These are phyloP conservation scores for Sphaeridia pumilis DNA, from an alignment of 2,888 invertebrate species.

Conservation along the genomic window DNA sequence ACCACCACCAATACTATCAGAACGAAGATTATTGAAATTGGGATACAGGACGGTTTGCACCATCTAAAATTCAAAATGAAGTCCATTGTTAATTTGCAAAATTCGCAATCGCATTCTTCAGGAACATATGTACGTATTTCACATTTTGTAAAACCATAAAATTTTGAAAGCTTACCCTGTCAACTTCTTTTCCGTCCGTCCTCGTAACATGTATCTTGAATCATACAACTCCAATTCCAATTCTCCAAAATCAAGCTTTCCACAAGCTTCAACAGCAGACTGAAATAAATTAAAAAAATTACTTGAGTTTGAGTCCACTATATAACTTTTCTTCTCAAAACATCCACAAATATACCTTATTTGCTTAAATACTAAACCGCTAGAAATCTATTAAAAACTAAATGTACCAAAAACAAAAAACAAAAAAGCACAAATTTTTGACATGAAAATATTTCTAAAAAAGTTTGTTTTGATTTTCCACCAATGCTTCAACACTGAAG, in stretches of 20 bases:
- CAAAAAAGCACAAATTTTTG: too few relatives aligned
- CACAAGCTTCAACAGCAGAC: constrained; percentile 31
- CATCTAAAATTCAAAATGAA: constrained; percentile 40
- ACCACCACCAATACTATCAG: constrained; percentile 32
- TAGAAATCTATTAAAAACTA: too few relatives aligned
- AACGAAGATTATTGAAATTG: constrained; percentile 32
- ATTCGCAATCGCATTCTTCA: background rate
- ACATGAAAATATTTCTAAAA: too few relatives aligned
- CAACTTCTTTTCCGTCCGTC: constrained; percentile 26
- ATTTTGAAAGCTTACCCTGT: constrained; percentile 18
- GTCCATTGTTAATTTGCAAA: background rate
- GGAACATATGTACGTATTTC: background rate
- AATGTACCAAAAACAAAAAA: too few relatives aligned
- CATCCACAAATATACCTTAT: too few relatives aligned
- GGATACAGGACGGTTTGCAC: constrained; percentile 63
- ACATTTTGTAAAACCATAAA: background rate
- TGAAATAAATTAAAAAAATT: constrained; percentile 12
- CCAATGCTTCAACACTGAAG: too few relatives aligned
- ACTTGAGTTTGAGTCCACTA: background rate
- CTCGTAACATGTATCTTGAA: constrained; percentile 59
- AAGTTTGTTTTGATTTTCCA: too few relatives aligned
- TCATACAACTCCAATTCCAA: constrained; percentile 67
- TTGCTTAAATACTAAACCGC: too few relatives aligned
- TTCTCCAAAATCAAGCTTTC: constrained; percentile 36
- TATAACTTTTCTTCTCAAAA: background rate